Evolutionary conservation across 2,888 invertebrate genomes (phyloP).

Genomic region (Strigamia maritima): DNA sequence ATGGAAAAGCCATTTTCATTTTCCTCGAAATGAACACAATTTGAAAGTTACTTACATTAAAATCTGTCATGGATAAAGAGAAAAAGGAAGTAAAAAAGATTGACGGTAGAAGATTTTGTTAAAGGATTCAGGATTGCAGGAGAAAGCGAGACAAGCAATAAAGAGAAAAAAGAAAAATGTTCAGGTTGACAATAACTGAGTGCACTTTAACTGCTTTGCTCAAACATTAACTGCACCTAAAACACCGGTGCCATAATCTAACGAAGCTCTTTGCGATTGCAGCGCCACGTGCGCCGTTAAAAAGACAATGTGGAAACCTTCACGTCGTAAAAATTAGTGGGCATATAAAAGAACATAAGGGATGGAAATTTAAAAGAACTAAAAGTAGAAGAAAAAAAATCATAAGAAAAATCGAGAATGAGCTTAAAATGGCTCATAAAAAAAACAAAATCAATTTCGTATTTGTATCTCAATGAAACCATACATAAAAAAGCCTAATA

Average conservation of each 20-base stretch:
- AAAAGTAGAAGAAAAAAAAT: not conserved
- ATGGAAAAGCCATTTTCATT: not conserved
- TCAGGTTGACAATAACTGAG: slow-evolving; percentile 34
- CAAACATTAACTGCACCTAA: slow-evolving; percentile 34
- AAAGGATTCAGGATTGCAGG: slow-evolving; percentile 9
- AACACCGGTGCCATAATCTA: slow-evolving; percentile 26
- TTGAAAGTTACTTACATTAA: not conserved
- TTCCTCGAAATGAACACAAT: slow-evolving; percentile 2
- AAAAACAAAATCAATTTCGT: slow-evolving; percentile 19
- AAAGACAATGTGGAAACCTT: slow-evolving; percentile 30
- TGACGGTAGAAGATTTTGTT: slow-evolving; percentile 5
- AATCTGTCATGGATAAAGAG: slow-evolving; percentile 24
- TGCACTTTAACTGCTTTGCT: slow-evolving; percentile 32
- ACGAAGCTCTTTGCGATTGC: slow-evolving; percentile 27
- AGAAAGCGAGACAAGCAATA: slow-evolving; percentile 24
- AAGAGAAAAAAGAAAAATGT: slow-evolving; percentile 11
- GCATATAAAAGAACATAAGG: slow-evolving; percentile 27
- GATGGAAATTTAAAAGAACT: slow-evolving; percentile 24
- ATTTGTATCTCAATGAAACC: slow-evolving; percentile 7
- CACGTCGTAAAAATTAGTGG: slow-evolving; percentile 30
- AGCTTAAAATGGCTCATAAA: slow-evolving; percentile 6
- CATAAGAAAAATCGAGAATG: not conserved
- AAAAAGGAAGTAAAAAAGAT: slow-evolving; percentile 13
- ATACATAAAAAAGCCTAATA: not conserved
- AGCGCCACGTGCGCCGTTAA: slow-evolving; percentile 20